Base-by-base conservation (phyloP, 2,888 invertebrate genomes). In the Conops quadrifasciatus region DNA sequence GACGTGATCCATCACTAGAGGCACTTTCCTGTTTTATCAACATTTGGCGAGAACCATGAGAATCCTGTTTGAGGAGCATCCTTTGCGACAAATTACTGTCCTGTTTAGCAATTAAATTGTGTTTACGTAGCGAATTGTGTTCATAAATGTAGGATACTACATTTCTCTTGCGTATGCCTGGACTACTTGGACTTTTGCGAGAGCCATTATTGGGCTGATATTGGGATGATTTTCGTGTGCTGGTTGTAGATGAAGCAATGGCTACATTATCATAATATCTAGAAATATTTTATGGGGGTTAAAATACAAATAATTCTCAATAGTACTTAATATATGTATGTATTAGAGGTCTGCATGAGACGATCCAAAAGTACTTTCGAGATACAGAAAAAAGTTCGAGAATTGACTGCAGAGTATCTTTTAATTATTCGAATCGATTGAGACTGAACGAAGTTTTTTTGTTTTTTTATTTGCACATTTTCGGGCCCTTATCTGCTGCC, bases 241-340 rank as follows among this genome's bases (percentile, higher is more conserved):
- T 93, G 0, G 94, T 93, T 64, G 94, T 94, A 2, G 94, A 94
- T 0, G 94, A 94, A 87, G 93, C 93, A 84, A 94, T 89, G 19
- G 93, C 93, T 26, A 94, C 93, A 15, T 94, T 93, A 83, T 94
- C 94, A 84, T 95, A 95, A 84, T 94, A 94, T 72, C 86, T 86
- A 72, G n/a, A n/a, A n/a, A n/a, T n/a, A n/a, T n/a, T n/a, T n/a
- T n/a, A n/a, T n/a, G n/a, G n/a, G n/a, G n/a, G n/a, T n/a, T n/a
- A n/a, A n/a, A n/a, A n/a, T n/a, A n/a, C n/a, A n/a, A n/a, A n/a
- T n/a, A n/a, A n/a, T n/a, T n/a, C n/a, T n/a, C n/a, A n/a, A n/a
- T n/a, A n/a, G n/a, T n/a, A n/a, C n/a, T n/a, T n/a, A n/a, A n/a
- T n/a, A n/a, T n/a, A n/a, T n/a, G n/a, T n/a, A n/a, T n/a, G n/a